These are phyloP conservation scores for Drosophila crucigera DNA, from an alignment of 2,888 invertebrate species.

Conservation along the genomic window DNA sequence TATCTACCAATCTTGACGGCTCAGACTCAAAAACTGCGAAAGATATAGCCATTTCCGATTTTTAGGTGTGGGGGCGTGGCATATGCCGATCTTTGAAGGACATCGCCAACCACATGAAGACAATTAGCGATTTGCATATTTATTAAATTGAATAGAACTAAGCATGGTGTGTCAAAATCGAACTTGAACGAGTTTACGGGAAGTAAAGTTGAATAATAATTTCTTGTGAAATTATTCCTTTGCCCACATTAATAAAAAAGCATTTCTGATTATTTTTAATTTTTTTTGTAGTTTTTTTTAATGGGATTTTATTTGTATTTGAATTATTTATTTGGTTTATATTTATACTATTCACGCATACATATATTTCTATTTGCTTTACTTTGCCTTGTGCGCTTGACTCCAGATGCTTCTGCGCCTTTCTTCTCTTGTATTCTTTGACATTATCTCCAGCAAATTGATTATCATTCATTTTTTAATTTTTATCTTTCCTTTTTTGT, in stretches of 20 bases:
- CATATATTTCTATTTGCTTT: constrained; percentile 26
- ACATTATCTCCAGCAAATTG: constrained; percentile 35
- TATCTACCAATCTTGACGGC: no score
- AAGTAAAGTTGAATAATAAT: background rate
- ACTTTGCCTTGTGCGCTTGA: constrained; percentile 12
- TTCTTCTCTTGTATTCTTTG: background rate
- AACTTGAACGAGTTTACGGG: background rate
- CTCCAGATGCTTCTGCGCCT: background rate
- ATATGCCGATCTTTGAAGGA: no score
- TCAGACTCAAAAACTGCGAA: no score
- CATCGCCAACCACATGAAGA: background rate
- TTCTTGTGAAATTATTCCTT: background rate
- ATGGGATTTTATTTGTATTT: constrained; percentile 70
- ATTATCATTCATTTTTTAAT: constrained; percentile 16
- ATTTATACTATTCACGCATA: constrained; percentile 75
- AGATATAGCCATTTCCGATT: no score
- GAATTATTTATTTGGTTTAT: constrained; percentile 64
- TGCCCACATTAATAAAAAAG: constrained; percentile 2
- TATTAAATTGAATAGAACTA: background rate
- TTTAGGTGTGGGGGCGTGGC: no score
- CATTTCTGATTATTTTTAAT: background rate
- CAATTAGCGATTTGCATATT: background rate
- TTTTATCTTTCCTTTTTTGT: background rate
- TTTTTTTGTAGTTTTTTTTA: constrained; percentile 36
- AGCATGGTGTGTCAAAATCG: background rate